Conservation (phyloP, 2,888 invertebrate species). For the Melipona beecheii region DNA sequence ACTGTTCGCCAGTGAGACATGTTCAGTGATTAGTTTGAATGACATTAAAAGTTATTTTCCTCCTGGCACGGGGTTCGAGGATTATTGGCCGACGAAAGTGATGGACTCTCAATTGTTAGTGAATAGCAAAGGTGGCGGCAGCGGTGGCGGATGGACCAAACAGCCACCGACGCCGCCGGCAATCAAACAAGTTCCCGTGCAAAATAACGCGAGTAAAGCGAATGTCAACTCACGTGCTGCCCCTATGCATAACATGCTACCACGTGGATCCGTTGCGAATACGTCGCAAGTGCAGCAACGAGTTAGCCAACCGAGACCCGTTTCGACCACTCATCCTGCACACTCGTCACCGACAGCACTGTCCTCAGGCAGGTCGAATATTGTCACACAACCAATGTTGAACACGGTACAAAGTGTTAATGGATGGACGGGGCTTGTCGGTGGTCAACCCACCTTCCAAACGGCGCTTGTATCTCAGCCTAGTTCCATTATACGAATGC, state of each 20-base stretch:
- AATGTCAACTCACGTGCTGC: constrained; percentile 71
- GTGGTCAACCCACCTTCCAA: constrained; percentile 83
- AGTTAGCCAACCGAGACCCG: constrained; percentile 80
- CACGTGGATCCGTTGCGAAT: constrained; percentile 74
- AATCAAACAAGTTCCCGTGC: constrained; percentile 77
- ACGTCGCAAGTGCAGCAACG: constrained; percentile 73
- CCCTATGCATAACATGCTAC: constrained; percentile 72
- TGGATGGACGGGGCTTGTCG: constrained; percentile 84
- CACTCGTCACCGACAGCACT: constrained; percentile 80
- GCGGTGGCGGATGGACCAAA: constrained; percentile 91
- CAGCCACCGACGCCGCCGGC: constrained; percentile 90
- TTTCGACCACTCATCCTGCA: constrained; percentile 76
- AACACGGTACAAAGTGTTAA: constrained; percentile 82
- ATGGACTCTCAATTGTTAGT: constrained; percentile 92
- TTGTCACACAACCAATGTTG: constrained; percentile 78
- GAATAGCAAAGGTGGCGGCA: constrained; percentile 87
- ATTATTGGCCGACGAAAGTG: constrained; percentile 96
- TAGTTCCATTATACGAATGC: constrained; percentile 81
- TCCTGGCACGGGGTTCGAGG: constrained; percentile 94
- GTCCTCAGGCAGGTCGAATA: constrained; percentile 73
- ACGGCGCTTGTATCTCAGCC: constrained; percentile 79
- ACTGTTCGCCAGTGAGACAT: constrained; percentile 95
- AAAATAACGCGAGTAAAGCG: constrained; percentile 78
- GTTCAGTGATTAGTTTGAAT: constrained; percentile 94
- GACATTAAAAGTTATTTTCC: constrained; percentile 97